Base-by-base conservation (phyloP, 2,888 invertebrate genomes). In the Trichogramma dendrolimi region DNA sequence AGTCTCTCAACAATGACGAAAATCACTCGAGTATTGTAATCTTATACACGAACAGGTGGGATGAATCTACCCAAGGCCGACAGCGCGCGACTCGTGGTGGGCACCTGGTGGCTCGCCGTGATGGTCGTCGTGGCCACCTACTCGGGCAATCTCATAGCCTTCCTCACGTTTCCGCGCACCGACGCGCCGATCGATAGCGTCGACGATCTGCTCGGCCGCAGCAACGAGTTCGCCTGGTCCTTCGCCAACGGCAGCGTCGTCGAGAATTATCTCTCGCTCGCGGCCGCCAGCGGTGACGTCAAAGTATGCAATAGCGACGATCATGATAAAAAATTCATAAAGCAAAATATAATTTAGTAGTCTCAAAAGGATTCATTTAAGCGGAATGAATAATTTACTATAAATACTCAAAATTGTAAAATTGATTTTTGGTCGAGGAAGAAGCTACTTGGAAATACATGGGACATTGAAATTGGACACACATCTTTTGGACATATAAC, bases 21-120 rank as follows among this genome's bases (percentile, higher is more conserved):
- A 48, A 42, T 11, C 11, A 41, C 10, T 42, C 5, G 4, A 27
- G n/a, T 6, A 8, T 8, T 4, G 3, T n/a, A 4, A 39, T 10
- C 39, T 4, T 11, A 11, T 8, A 27, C 39, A 7, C 6, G 1
- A 57, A 54, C 58, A 93, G 94, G 94, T 65, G 94, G 94, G 4
- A 90, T 91, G 85, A 89, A 91, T 73, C 81, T 94, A 43, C 95
- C 95, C 0, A 83, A 86, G 58, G 91, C 92, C 0, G 91, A 93
- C 75, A 94, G 94, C 70, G 93, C 92, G 4, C 86, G 95, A 5
- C 78, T 94, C 6, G 84, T 95, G 4, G 87, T 95, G 0, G 93
- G 92, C 0, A 87, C 91, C 1, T 96, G 95, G 95, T 95, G 95
- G 95, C 78, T 95, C 54, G 91, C 92, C 1, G 94, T 94, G 0